These are phyloP conservation scores for Tokudaia muenninki DNA, from an alignment of 2,797 vertebrate genomes.

Conservation along the genomic window DNA sequence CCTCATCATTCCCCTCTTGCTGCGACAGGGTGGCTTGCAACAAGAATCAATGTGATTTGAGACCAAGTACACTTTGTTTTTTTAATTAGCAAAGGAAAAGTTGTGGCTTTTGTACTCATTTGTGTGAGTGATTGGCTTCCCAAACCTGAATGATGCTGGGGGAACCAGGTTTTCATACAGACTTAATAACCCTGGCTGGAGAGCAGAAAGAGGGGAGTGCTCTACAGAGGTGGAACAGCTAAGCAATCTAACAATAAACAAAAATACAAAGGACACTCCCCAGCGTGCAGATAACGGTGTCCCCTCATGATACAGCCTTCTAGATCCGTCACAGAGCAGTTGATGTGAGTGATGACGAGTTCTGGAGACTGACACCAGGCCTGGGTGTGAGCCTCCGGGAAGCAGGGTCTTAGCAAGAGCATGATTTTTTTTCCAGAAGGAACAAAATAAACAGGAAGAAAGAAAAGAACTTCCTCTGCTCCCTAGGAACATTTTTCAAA, in stretches of 20 bases:
- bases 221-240: background rate
- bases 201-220: background rate
- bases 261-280: background rate
- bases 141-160: background rate
- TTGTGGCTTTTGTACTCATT: background rate
- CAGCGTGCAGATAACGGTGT: accelerated
- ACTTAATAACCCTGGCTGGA: background rate
- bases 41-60: background rate
- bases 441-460: constrained; percentile 35
- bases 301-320: accelerated
- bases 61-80: background rate
- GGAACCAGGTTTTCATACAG: background rate
- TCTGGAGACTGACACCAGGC: background rate
- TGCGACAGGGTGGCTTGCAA: background rate
- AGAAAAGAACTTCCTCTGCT: constrained; percentile 52
- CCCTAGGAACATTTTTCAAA: background rate
- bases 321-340: background rate
- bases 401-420: background rate
- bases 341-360: background rate
- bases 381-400: background rate
- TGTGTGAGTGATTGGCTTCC: background rate
- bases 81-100: background rate
- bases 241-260: background rate
- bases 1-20: background rate
- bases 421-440: constrained; percentile 41